These are phyloP conservation scores for Calephelis virginiensis DNA, from an alignment of 1,140 invertebrate genomes.

Conservation along the genomic window DNA sequence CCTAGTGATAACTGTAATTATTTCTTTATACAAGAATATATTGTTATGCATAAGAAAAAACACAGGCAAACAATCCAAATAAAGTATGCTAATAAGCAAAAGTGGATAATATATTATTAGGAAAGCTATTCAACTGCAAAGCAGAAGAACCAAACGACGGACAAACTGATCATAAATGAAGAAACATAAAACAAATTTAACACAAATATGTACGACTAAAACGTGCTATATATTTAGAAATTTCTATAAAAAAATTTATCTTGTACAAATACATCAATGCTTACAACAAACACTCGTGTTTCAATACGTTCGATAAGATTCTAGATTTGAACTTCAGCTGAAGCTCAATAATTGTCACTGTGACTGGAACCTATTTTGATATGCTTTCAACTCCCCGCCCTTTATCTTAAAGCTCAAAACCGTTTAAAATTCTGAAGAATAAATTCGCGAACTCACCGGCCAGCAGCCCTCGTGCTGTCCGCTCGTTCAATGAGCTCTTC, in stretches of 20 bases:
- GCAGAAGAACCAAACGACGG: too few species aligned
- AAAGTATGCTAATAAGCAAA: too few species aligned
- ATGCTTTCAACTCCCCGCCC: conserved; percentile 18
- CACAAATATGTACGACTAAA: too few species aligned
- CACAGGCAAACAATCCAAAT: too few species aligned
- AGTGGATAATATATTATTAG: too few species aligned
- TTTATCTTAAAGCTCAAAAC: conserved; percentile 22
- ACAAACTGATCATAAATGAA: too few species aligned
- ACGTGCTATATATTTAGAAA: background rate
- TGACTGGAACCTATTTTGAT: conserved; percentile 22
- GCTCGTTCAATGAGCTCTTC: conserved; percentile 75
- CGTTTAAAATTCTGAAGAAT: conserved; percentile 18
- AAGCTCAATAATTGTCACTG: conserved; percentile 30
- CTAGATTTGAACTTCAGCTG: conserved; percentile 2
- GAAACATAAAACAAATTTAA: too few species aligned
- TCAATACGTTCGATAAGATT: conserved; percentile 7
- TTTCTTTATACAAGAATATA: too few species aligned
- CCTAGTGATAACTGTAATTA: too few species aligned
- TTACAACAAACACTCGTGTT: conserved; percentile 14
- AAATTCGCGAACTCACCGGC: conserved; percentile 51
- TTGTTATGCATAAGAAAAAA: too few species aligned
- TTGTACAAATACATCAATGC: conserved; percentile 7
- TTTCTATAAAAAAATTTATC: conserved; percentile 5
- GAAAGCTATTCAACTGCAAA: too few species aligned
- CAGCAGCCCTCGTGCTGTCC: conserved; percentile 70